Base-by-base conservation (phyloP, 37 sponge, comb jelly and placozoan genomes). In the Hormiphora californensis region DNA sequence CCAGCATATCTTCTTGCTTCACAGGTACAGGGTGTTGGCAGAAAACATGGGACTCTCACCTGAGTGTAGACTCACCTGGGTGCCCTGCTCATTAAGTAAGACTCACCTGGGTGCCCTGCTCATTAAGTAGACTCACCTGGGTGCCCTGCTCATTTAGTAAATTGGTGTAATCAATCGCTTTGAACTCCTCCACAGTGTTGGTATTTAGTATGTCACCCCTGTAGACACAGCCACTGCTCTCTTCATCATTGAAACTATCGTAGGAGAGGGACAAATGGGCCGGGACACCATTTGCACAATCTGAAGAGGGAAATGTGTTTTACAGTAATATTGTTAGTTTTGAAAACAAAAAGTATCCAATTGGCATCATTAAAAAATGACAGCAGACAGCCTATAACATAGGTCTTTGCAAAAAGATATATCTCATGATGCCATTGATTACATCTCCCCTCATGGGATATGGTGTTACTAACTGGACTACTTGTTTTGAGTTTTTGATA, bases 141-240 rank as follows among this genome's bases (percentile, higher is more conserved):
- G 21, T 49, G 7, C 86, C 86, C 4, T 22, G 85, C 0, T 86
- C 73, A 8, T 92, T 90, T n/a, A 92, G 59, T 0, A 92, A 21
- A 8, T 53, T 54, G 54, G 88, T 88, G 87, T 94, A 94, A 86
- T 93, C 93, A 0, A 25, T 33, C 0, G 40, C 86, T 69, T 93
- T 96, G 87, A 94, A 96, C 19, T 89, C 61, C 40, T 96, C 98
- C 30, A 94, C 54, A 22, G 98, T 96, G 85, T 96, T 96, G 3
- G 89, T 93, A 69, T 90, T 90, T 30, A 92, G 57, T 3, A 96
- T 81, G 38, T 59, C 32, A 11, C 98, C 98, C 12, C 68, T 90
- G 32, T 89, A 41, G 1, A 88, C 61, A 35, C 22, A 88, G 19
- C 69, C 81, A 1, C 81, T 21, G 67, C 35, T 38, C 9, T 15